These are phyloP conservation scores for Apamea epomidion DNA, from an alignment of 2,888 invertebrate genomes.

Conservation along the genomic window DNA sequence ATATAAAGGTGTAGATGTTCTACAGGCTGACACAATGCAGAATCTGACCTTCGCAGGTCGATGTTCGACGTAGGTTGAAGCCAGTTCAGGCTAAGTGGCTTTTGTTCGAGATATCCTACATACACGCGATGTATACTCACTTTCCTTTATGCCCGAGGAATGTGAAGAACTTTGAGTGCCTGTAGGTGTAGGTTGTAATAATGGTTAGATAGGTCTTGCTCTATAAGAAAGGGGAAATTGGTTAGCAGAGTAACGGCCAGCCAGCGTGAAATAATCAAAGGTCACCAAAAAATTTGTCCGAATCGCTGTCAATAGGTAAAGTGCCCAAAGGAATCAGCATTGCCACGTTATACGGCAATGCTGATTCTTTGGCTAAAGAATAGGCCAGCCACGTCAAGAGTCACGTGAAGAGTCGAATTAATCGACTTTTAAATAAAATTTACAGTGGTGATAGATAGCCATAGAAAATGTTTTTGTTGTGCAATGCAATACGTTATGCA, in stretches of 20 bases:
- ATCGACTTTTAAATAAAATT: no score
- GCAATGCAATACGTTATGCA: no score
- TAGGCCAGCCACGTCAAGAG: no score
- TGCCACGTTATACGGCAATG: no score
- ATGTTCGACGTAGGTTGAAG: slow-evolving; percentile 59
- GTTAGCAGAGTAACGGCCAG: not conserved
- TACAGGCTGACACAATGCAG: slow-evolving; percentile 42
- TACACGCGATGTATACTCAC: slow-evolving; percentile 10
- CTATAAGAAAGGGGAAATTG: not conserved
- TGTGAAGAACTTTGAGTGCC: slow-evolving; percentile 42
- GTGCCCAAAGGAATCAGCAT: no score
- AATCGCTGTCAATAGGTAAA: no score
- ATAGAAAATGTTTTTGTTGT: no score
- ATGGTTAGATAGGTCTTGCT: slow-evolving; percentile 2
- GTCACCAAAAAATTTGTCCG: no score
- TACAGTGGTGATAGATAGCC: no score
- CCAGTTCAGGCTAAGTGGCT: slow-evolving; percentile 37
- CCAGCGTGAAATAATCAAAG: no score
- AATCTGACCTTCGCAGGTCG: slow-evolving; percentile 59
- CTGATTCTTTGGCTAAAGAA: no score
- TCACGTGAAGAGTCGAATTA: no score
- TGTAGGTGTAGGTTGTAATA: slow-evolving; percentile 18
- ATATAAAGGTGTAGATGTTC: slow-evolving; percentile 22
- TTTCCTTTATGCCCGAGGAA: slow-evolving; percentile 42
- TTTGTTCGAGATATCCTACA: slow-evolving; percentile 52